Conservation (phyloP, 2,888 invertebrate genomes). For the Agriopis aurantiaria region DNA sequence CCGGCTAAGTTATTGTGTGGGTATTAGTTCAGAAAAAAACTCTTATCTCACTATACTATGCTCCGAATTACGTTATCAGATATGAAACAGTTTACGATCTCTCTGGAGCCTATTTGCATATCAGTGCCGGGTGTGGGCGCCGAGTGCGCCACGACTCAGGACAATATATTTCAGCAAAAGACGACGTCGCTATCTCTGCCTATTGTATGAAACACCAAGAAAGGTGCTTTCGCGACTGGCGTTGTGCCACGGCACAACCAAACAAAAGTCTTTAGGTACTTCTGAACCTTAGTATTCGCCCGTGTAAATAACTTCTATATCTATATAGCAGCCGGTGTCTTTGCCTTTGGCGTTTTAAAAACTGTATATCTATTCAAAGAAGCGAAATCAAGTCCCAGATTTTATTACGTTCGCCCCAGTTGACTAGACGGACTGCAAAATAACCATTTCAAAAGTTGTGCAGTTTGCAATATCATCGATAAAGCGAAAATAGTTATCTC, state of each 20-base stretch:
- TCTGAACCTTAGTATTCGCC: slow-evolving; percentile 19
- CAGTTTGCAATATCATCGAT: slow-evolving; percentile 57
- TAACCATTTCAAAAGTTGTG: slow-evolving; percentile 48
- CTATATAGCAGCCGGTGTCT: slow-evolving; percentile 3
- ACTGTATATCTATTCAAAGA: slow-evolving; percentile 2
- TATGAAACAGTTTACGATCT: slow-evolving; percentile 81
- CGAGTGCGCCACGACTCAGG: slow-evolving; percentile 64
- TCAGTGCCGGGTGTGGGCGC: slow-evolving; percentile 70
- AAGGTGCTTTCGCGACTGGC: slow-evolving; percentile 66
- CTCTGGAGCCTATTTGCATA: slow-evolving; percentile 79
- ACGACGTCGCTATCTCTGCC: slow-evolving; percentile 73
- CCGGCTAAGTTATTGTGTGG: slow-evolving; percentile 50
- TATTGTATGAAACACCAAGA: slow-evolving; percentile 67
- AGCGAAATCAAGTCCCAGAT: slow-evolving; percentile 15
- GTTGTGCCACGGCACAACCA: slow-evolving; percentile 61
- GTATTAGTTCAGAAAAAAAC: slow-evolving; percentile 50
- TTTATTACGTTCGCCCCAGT: slow-evolving; percentile 25
- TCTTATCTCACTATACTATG: slow-evolving; percentile 63
- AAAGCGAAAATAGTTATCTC: slow-evolving; percentile 65
- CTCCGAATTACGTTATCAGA: slow-evolving; percentile 77
- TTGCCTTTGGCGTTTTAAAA: slow-evolving; percentile 1
- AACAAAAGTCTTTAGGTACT: slow-evolving; percentile 43
- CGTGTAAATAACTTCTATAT: slow-evolving; percentile 19
- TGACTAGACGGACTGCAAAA: slow-evolving; percentile 29
- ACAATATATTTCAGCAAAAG: slow-evolving; percentile 78